A percentile compares a stretch with the other conserved stretches of the same genome.
phyloP scores from a whole-genome alignment of 2,888 invertebrate species.

The Cheiracanthium punctorium region DNA sequence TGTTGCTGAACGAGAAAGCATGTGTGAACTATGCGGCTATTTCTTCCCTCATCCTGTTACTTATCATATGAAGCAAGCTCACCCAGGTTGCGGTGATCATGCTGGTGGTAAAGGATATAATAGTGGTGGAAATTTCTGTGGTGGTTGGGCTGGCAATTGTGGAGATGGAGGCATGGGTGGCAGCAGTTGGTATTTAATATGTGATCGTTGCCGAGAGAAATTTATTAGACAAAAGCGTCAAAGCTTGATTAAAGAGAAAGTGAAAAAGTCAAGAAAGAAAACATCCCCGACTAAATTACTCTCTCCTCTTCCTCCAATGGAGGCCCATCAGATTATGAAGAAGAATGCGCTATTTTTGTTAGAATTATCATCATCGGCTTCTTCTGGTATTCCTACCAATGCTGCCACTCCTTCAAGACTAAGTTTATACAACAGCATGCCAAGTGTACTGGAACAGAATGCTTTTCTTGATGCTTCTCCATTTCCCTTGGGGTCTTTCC shows the following conservation, averaged over 20 bases:
- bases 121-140: constrained; percentile 89
- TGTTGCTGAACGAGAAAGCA: constrained; percentile 76
- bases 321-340: constrained; percentile 85
- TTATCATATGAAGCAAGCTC: constrained; percentile 91
- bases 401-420: constrained; percentile 64
- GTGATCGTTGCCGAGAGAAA: constrained; percentile 91
- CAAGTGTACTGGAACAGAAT: constrained; percentile 78
- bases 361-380: constrained; percentile 87
- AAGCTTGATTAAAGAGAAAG: constrained; percentile 72
- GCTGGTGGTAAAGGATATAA: constrained; percentile 94
- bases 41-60: constrained; percentile 83
- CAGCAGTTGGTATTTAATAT: constrained; percentile 92
- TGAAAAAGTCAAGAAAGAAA: constrained; percentile 71
- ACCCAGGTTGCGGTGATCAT: constrained; percentile 92
- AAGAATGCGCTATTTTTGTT: constrained; percentile 96
- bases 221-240: constrained; percentile 78
- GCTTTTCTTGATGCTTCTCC: constrained; percentile 76
- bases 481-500: constrained; percentile 76
- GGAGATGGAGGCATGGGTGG: constrained; percentile 88
- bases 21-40: constrained; percentile 91
- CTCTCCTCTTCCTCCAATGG: constrained; percentile 77
- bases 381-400: constrained; percentile 65
- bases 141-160: constrained; percentile 91
- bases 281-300: constrained; percentile 73
- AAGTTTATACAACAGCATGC: constrained; percentile 75